Percentiles rank a stretch among this genome's conserved stretches.
Evolutionary conservation across 2,113 vertebrate species (phyloP).

Genomic region (Mystacornis crossleyi): DNA sequence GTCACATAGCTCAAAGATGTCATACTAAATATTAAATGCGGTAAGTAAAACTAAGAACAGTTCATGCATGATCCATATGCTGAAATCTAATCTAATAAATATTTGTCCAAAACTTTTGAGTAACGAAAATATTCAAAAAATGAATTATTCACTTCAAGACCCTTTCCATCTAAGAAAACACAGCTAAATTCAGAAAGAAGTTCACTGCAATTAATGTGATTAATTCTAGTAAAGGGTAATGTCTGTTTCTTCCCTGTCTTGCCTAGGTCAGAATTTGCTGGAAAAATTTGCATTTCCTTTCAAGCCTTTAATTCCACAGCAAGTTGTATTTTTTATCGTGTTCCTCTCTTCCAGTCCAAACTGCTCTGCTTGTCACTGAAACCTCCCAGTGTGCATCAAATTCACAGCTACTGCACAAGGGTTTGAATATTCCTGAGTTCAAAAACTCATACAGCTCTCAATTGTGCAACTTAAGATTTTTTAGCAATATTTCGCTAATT

Average conservation of each 20-base stretch:
- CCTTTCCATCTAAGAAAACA: background rate
- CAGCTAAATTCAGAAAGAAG: background rate
- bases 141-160: background rate
- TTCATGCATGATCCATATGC: background rate
- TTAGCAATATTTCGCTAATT: slow-evolving; percentile 43
- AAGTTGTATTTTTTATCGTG: background rate
- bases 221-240: background rate
- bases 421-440: background rate
- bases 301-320: background rate
- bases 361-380: background rate
- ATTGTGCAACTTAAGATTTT: background rate
- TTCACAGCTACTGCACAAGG: background rate
- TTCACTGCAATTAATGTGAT: background rate
- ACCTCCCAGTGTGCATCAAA: background rate
- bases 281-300: background rate
- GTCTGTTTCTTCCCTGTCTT: background rate
- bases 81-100: background rate
- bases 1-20: background rate
- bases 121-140: background rate
- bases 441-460: background rate
- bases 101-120: background rate
- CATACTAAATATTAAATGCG: background rate
- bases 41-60: background rate
- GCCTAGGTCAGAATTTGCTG: background rate
- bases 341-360: background rate